Base-by-base conservation (phyloP, 2,888 invertebrate species). In the Psylliodes chrysocephalus region DNA sequence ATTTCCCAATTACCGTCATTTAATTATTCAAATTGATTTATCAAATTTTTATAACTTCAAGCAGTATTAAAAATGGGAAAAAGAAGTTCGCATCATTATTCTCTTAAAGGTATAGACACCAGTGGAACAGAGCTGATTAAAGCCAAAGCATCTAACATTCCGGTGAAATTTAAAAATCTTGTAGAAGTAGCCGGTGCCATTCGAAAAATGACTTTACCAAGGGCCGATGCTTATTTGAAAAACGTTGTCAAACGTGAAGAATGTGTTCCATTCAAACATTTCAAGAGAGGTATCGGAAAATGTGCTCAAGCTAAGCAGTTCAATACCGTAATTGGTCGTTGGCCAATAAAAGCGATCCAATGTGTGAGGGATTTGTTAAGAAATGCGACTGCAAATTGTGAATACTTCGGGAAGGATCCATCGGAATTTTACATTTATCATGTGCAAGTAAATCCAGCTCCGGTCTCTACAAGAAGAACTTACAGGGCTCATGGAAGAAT, bases 401-500 rank as follows among this genome's bases (percentile, higher is more conserved):
- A 93, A 78, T 88, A 87, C 79, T 90, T 88, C 81, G 91, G 91
- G 62, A 83, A 92, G 55, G 93, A 93, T 80, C 89, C 89, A 33
- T 91, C 92, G 75, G 88, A 91, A 71, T 84, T 92, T 65, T 88
- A 90, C n/a, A 88, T 94, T 75, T 90, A 91, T 73, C 93, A 93
- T 81, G 91, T 93, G 77, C 90, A 91, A 82, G 92, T 92, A 0
- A 92, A 92, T 79, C 86, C 90, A 67, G 93, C 93, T 35, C 91
- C 92, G 19, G 89, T 91, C 76, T 87, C 92, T 82, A 86, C 92
- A 71, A 85, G 93, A 76, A 85, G 93, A 76, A 94, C 93, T 0
- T 94, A 93, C 85, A 86, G 93, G 81, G 93, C 93, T 74, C 93
- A 94, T 79, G 93, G 93, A 78, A 86, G 93, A 73, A 93, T 94